Evolutionary conservation across 2,888 invertebrate species (phyloP).

Genomic region (Siphlonurus alternatus): DNA sequence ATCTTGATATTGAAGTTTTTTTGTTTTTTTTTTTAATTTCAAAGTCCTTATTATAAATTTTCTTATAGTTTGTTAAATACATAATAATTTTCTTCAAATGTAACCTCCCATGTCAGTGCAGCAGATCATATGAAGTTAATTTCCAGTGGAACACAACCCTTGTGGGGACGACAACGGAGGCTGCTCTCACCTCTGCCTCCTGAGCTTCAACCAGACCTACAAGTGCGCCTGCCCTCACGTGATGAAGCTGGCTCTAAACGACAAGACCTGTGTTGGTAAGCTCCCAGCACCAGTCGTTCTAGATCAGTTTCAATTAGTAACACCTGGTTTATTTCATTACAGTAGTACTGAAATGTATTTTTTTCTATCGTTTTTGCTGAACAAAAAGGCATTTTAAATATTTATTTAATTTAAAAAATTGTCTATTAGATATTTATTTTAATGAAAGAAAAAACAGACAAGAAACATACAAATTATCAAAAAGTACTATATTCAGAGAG

Average conservation of each 20-base stretch:
- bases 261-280: slow-evolving; percentile 46
- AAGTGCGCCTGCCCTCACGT: slow-evolving; percentile 77
- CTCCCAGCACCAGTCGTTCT: slow-evolving; percentile 1
- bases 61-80: too few species aligned
- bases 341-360: not conserved
- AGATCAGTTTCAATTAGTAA: too few species aligned
- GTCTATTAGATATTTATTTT: too few species aligned
- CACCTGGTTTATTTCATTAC: not conserved
- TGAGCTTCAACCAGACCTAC: slow-evolving; percentile 43
- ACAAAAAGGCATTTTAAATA: not conserved
- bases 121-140: slow-evolving; percentile 1
- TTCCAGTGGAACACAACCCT: slow-evolving; percentile 34
- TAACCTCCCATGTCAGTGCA: too few species aligned
- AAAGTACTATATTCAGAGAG: too few species aligned
- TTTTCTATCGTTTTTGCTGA: not conserved
- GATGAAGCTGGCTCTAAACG: slow-evolving; percentile 53
- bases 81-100: too few species aligned
- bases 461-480: too few species aligned
- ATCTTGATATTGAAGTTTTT: not conserved
- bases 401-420: not conserved
- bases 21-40: not conserved
- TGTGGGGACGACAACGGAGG: slow-evolving; percentile 53
- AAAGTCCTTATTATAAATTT: not conserved
- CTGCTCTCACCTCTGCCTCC: slow-evolving; percentile 66
- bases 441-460: too few species aligned